These are phyloP conservation scores for Pteromalus puparum DNA, from an alignment of 1,140 invertebrate species.

Conservation along the genomic window DNA sequence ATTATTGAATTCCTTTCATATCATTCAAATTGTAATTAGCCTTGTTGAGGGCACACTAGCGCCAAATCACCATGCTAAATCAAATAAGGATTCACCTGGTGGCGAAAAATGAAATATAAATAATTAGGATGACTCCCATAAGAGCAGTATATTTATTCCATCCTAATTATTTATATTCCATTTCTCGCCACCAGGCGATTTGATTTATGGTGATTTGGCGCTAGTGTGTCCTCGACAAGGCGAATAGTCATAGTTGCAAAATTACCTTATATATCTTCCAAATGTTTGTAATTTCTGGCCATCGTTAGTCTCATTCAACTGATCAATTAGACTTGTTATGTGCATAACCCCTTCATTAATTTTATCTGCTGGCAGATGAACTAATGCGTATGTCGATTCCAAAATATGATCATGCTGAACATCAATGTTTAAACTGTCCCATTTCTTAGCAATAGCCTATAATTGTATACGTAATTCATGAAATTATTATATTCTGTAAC, in stretches of 20 bases:
- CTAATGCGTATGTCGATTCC: background rate
- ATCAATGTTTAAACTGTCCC: background rate
- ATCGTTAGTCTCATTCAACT: background rate
- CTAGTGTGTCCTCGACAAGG: too few relatives aligned
- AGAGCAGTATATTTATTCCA: too few relatives aligned
- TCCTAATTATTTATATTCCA: too few relatives aligned
- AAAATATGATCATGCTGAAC: background rate
- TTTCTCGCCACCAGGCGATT: background rate
- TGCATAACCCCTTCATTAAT: background rate
- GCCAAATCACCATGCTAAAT: too few relatives aligned
- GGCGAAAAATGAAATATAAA: too few relatives aligned
- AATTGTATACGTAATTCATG: background rate
- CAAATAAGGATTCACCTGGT: too few relatives aligned
- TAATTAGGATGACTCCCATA: too few relatives aligned
- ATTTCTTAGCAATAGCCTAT: background rate
- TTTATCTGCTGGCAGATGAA: background rate
- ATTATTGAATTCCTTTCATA: too few relatives aligned
- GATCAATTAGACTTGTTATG: background rate
- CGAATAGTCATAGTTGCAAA: background rate
- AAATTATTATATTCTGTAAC: too few relatives aligned
- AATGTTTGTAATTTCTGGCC: background rate
- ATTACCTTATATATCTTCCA: background rate
- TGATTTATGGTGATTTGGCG: background rate
- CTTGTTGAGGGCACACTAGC: too few relatives aligned
- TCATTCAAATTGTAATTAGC: too few relatives aligned